Evolutionary conservation across 2,113 vertebrate genomes (phyloP).

Genomic region (Balaenoptera acutorostrata): DNA sequence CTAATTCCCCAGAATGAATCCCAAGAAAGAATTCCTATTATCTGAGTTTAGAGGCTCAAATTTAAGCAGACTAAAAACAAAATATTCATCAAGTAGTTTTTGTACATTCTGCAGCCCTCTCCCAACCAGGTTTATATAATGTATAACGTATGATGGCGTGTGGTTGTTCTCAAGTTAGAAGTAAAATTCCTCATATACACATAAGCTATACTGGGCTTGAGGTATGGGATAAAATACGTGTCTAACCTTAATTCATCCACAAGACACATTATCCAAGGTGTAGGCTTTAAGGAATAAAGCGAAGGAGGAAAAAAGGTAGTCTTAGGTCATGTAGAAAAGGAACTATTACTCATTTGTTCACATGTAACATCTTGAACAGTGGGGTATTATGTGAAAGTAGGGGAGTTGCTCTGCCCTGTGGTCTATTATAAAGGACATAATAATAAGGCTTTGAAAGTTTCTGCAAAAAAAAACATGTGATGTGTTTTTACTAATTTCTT

Average conservation of each 20-base stretch:
- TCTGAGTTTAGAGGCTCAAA: slow-evolving; percentile 23
- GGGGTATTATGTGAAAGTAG: background rate
- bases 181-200: background rate
- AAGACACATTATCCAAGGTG: background rate
- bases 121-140: background rate
- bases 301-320: background rate
- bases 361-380: background rate
- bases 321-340: background rate
- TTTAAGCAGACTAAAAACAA: slow-evolving; percentile 1
- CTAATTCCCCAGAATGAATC: slow-evolving; percentile 52
- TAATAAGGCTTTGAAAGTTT: background rate
- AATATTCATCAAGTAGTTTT: background rate
- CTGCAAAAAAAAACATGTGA: background rate
- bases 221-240: background rate
- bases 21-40: slow-evolving; percentile 38
- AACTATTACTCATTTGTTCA: background rate
- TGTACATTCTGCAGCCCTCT: background rate
- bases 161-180: background rate
- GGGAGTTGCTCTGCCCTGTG: background rate
- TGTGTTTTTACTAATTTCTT: background rate
- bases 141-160: background rate
- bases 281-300: background rate
- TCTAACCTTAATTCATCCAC: background rate
- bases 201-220: background rate
- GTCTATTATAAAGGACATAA: background rate